phyloP scores from a whole-genome alignment of 2,888 invertebrate genomes.

The Rotaria sp. region DNA sequence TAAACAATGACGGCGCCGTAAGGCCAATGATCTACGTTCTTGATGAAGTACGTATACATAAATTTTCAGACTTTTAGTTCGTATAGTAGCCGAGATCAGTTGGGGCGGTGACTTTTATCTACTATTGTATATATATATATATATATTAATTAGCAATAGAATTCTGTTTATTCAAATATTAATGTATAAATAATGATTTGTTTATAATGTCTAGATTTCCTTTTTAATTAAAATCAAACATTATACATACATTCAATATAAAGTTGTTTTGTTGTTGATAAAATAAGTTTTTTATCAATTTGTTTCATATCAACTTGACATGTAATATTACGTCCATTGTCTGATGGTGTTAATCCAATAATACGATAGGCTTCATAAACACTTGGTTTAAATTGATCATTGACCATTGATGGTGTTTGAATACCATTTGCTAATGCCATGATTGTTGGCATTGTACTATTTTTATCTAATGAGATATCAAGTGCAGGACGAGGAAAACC shows the following conservation, averaged over 20 bases:
- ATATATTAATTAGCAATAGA: background rate
- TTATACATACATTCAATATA: slow-evolving; percentile 24
- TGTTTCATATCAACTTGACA: background rate
- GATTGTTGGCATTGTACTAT: background rate
- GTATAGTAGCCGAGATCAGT: no score
- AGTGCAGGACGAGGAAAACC: background rate
- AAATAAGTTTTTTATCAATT: background rate
- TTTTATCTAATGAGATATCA: background rate
- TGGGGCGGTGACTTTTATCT: no score
- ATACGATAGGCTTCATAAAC: slow-evolving; percentile 14
- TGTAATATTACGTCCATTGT: background rate
- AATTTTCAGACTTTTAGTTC: no score
- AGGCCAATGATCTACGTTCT: no score
- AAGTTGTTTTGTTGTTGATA: background rate
- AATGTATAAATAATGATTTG: background rate
- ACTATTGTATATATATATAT: no score
- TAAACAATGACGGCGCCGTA: no score
- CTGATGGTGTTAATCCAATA: background rate
- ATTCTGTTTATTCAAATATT: background rate
- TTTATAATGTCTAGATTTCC: background rate
- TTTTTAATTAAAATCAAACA: background rate
- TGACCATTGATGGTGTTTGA: background rate
- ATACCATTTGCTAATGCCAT: background rate
- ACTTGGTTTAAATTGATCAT: slow-evolving; percentile 7
- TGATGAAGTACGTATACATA: no score